phyloP scores from a whole-genome alignment of 2,113 vertebrate species.

The Entomyzon cyanotis region DNA sequence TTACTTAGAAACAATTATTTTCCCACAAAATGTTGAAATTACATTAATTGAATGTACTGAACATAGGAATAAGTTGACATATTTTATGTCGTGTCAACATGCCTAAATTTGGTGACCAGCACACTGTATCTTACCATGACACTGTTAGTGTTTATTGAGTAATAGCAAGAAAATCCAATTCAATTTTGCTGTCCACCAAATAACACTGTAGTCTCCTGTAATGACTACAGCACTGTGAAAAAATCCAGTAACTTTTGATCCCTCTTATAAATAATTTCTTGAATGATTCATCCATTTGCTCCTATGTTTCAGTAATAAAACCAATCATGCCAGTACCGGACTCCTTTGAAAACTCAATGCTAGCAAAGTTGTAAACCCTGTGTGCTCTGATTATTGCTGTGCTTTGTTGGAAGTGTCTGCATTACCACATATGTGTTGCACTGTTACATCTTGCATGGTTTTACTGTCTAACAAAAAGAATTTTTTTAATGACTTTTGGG shows the following conservation, averaged over 20 bases:
- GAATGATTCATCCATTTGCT: neutral
- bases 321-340: neutral
- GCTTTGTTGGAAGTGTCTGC: neutral
- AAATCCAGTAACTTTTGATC: neutral
- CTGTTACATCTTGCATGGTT: neutral
- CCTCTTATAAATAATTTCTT: neutral
- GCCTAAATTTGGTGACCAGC: neutral
- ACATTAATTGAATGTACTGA: neutral
- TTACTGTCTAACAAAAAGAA: neutral
- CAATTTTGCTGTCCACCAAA: neutral
- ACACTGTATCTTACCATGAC: neutral
- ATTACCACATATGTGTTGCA: neutral
- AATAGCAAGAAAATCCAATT: neutral
- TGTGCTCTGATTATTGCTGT: neutral
- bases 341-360: neutral
- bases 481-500: neutral
- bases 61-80: neutral
- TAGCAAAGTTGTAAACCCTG: neutral
- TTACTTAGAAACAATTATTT: neutral
- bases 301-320: neutral
- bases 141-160: neutral
- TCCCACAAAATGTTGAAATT: neutral
- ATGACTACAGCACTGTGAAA: neutral
- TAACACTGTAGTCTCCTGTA: neutral
- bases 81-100: neutral